Evolutionary conservation across 2,113 vertebrate genomes (phyloP).

Genomic region (Helogale parvula): DNA sequence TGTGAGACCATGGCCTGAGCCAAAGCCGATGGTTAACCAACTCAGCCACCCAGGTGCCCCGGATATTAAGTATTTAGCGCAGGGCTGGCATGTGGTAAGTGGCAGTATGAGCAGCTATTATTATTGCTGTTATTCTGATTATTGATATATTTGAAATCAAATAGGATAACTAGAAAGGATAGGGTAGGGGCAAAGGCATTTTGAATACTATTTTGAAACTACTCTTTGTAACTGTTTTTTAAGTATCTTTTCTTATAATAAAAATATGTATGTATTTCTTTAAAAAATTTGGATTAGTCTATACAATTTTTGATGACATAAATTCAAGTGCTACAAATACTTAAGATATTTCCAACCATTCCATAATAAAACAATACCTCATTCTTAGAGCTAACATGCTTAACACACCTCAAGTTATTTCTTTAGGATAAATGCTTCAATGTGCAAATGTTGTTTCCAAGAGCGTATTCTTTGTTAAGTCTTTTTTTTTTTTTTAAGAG

Average conservation of each 20-base stretch:
- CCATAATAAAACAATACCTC: neutral
- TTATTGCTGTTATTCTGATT: neutral
- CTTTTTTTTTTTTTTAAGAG: neutral
- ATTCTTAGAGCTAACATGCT: neutral
- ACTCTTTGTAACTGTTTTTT: neutral
- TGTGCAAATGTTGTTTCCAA: neutral
- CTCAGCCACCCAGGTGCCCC: too few relatives aligned
- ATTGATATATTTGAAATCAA: neutral
- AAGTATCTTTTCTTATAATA: neutral
- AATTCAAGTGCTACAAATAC: neutral
- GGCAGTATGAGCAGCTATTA: neutral
- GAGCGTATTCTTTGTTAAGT: accelerated
- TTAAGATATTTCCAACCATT: neutral
- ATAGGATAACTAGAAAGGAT: neutral
- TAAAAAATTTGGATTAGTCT: neutral
- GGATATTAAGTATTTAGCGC: neutral
- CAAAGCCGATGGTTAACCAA: too few relatives aligned
- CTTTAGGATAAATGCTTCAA: neutral
- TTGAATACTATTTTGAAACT: neutral
- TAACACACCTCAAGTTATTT: neutral
- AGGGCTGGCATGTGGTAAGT: neutral
- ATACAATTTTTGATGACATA: neutral
- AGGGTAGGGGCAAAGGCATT: neutral
- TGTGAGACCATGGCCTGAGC: too few relatives aligned
- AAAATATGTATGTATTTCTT: neutral